A percentile compares a stretch with the other conserved stretches of the same genome.
phyloP scores from a whole-genome alignment of 2,113 vertebrate genomes.

The Sialia sialis region DNA sequence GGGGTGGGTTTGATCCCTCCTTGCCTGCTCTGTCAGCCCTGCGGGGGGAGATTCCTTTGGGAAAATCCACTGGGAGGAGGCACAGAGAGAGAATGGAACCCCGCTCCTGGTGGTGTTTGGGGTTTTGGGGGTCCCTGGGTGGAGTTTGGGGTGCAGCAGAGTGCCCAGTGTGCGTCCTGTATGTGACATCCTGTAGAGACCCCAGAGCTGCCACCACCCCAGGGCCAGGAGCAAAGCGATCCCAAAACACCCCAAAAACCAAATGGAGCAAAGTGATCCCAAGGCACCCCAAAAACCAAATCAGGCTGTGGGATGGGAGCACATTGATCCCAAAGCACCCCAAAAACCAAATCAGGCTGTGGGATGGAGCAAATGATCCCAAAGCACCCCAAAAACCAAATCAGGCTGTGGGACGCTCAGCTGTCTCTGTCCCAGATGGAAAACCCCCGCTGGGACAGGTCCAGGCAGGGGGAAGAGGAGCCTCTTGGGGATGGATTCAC shows the following conservation, averaged over 20 bases:
- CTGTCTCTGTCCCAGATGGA: accelerated
- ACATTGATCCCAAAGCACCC: neutral
- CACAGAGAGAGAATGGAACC: accelerated
- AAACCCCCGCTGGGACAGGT: neutral
- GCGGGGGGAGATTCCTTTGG: neutral
- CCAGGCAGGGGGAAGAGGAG: neutral
- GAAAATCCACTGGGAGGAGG: neutral
- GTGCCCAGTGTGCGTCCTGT: neutral
- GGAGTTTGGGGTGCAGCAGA: neutral
- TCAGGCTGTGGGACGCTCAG: neutral
- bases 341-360: neutral
- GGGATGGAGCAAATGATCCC: neutral
- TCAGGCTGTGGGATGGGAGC: neutral
- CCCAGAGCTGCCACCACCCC: neutral
- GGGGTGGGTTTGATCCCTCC: neutral
- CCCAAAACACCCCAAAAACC: neutral
- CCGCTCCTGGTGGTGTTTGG: neutral
- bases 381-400: neutral
- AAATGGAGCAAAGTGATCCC: neutral
- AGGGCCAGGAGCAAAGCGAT: neutral
- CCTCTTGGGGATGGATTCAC: accelerated
- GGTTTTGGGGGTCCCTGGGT: neutral
- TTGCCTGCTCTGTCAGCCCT: neutral
- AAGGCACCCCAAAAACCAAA: neutral
- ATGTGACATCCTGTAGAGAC: neutral